These are phyloP conservation scores for Clivina fossor DNA, from an alignment of 2,888 invertebrate species.

Conservation along the genomic window DNA sequence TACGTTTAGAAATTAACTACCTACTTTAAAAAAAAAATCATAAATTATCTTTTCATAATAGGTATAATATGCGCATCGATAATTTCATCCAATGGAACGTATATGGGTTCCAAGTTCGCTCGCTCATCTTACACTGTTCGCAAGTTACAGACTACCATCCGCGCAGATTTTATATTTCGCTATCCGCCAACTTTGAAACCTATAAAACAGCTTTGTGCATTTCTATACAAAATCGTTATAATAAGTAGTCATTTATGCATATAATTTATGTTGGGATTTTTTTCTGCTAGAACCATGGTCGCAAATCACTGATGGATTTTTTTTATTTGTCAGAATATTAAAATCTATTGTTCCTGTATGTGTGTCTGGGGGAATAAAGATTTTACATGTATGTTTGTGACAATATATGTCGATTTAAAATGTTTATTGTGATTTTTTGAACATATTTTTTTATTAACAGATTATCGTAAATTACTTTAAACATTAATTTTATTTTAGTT, in stretches of 20 bases:
- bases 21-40: too few relatives aligned
- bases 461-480: constrained; percentile 31
- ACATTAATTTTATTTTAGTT: constrained; percentile 17
- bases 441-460: constrained; percentile 18
- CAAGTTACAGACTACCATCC: neutral
- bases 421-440: too few relatives aligned
- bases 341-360: constrained; percentile 17
- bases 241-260: constrained; percentile 45
- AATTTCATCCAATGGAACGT: too few relatives aligned
- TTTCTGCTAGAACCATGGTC: constrained; percentile 18
- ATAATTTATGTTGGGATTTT: constrained; percentile 44
- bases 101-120: too few relatives aligned
- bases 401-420: too few relatives aligned
- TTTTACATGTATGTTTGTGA: too few relatives aligned
- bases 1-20: too few relatives aligned
- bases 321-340: too few relatives aligned
- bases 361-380: too few relatives aligned
- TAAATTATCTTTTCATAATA: too few relatives aligned
- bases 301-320: constrained; percentile 29
- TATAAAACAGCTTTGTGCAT: constrained; percentile 43
- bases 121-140: constrained; percentile 4
- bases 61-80: too few relatives aligned
- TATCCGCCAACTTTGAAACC: constrained; percentile 44
- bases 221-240: constrained; percentile 47
- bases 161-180: constrained; percentile 24